These are phyloP conservation scores for Hypotaenidia philippensis DNA, from an alignment of 2,797 vertebrate species.

Conservation along the genomic window DNA sequence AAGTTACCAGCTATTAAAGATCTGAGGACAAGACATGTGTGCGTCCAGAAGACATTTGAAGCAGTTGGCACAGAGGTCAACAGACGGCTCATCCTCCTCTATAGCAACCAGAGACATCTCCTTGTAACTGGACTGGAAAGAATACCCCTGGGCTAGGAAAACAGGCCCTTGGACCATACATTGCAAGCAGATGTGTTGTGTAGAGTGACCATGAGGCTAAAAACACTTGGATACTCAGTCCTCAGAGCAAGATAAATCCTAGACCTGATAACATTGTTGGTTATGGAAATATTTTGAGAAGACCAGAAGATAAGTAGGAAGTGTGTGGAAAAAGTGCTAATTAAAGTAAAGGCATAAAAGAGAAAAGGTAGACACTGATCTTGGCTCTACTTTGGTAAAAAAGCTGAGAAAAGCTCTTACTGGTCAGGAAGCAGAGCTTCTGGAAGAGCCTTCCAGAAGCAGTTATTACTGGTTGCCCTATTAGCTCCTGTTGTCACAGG, in stretches of 20 bases:
- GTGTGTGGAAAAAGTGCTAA: accelerated
- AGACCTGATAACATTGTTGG: background rate
- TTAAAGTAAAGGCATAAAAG: background rate
- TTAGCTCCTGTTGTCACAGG: background rate
- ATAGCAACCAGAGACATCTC: background rate
- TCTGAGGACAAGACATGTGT: background rate
- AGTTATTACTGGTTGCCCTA: background rate
- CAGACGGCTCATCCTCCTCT: background rate
- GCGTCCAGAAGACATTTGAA: background rate
- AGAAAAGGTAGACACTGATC: background rate
- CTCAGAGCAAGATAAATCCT: background rate
- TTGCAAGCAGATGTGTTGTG: background rate
- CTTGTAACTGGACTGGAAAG: background rate
- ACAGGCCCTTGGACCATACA: background rate
- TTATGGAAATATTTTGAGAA: background rate
- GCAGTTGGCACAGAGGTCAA: background rate
- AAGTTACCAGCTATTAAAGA: background rate
- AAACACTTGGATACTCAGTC: background rate
- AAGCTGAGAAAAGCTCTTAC: background rate
- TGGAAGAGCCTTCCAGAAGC: background rate
- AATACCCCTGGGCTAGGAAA: background rate
- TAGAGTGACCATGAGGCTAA: background rate
- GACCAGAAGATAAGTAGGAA: background rate
- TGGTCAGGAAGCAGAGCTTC: background rate
- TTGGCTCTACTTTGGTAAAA: background rate